phyloP scores from a whole-genome alignment of 2,888 invertebrate genomes.

The Folsomia candida region DNA sequence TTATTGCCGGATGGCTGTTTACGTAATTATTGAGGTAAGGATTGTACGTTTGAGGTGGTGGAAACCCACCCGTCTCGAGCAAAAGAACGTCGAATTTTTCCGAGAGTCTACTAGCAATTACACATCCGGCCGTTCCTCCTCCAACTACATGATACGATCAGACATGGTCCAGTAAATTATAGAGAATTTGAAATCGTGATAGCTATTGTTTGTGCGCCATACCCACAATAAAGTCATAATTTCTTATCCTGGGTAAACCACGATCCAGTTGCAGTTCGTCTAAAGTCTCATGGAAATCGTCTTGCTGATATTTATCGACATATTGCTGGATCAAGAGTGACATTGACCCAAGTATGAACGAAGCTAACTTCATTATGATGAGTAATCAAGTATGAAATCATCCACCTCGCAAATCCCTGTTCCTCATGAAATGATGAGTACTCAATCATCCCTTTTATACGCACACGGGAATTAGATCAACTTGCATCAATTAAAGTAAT shows the following conservation, averaged over 20 bases:
- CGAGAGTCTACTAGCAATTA: slow-evolving; percentile 2
- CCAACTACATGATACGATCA: slow-evolving; percentile 17
- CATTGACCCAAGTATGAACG: background rate
- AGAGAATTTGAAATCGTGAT: background rate
- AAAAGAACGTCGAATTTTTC: slow-evolving; percentile 5
- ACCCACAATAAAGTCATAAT: background rate
- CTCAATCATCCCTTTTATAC: no score
- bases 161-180: background rate
- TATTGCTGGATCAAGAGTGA: background rate
- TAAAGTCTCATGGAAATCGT: background rate
- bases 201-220: no score
- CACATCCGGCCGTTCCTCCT: slow-evolving; percentile 10
- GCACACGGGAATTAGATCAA: no score
- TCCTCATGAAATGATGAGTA: no score
- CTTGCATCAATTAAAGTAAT: no score
- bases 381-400: no score
- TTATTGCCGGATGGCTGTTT: background rate
- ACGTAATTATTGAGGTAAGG: background rate
- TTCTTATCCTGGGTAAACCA: background rate
- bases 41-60: background rate
- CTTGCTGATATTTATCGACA: background rate
- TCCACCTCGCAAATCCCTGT: no score
- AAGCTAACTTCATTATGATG: background rate
- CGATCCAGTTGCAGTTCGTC: background rate
- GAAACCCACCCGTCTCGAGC: slow-evolving; percentile 5